These are phyloP conservation scores for Echinops telfairi DNA, from an alignment of 2,113 vertebrate genomes.

Conservation along the genomic window DNA sequence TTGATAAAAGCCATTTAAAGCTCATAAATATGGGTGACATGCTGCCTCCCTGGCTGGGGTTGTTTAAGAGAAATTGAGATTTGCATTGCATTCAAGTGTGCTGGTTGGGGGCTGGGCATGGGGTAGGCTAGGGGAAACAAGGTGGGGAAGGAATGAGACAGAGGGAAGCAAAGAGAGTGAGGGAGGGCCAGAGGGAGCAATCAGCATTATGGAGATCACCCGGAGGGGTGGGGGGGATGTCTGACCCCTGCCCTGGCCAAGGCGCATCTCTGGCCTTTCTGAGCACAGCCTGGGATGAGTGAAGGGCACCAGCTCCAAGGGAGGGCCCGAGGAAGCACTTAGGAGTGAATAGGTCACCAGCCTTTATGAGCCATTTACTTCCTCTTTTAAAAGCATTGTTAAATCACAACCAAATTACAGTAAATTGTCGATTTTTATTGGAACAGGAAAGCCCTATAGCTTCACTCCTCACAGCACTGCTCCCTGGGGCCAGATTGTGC, in stretches of 20 bases:
- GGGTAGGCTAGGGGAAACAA: too few species aligned
- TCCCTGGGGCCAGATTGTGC: slow-evolving; percentile 60
- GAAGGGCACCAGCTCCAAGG: slow-evolving; percentile 21
- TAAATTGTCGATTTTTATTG: slow-evolving; percentile 77
- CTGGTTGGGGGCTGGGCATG: slow-evolving; percentile 73
- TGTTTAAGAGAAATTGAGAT: slow-evolving; percentile 81
- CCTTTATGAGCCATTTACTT: slow-evolving; percentile 77
- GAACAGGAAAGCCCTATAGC: slow-evolving; percentile 50
- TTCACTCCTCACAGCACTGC: neutral
- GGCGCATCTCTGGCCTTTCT: neutral
- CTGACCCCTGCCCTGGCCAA: neutral
- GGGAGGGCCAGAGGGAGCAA: neutral
- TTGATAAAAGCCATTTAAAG: slow-evolving; percentile 90
- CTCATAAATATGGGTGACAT: slow-evolving; percentile 88
- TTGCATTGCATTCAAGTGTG: slow-evolving; percentile 85
- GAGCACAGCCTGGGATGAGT: neutral
- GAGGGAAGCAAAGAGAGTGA: neutral
- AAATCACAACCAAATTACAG: slow-evolving; percentile 77
- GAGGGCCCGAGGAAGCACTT: neutral
- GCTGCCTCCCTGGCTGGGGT: slow-evolving; percentile 79
- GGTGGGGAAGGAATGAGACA: neutral
- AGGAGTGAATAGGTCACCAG: slow-evolving; percentile 62
- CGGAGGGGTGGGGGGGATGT: neutral
- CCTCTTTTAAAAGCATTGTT: slow-evolving; percentile 77
- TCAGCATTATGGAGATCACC: rapidly evolving